Conservation (phyloP, 2,113 vertebrate genomes). For the Uropsilus gracilis region DNA sequence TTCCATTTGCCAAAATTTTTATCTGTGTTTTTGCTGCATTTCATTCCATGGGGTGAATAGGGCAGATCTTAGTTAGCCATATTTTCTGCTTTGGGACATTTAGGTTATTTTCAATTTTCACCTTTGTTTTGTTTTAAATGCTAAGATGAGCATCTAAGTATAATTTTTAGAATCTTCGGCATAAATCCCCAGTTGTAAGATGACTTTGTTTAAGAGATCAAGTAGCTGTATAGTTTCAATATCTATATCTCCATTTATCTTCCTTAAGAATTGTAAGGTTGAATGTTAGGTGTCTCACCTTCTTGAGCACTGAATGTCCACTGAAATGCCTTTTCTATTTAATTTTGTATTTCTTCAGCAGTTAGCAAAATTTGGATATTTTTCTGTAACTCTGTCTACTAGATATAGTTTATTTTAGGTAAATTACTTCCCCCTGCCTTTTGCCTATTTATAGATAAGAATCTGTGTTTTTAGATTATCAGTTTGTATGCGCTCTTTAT, state of each 20-base stretch:
- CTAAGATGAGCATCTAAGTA: neutral
- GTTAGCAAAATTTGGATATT: neutral
- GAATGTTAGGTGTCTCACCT: neutral
- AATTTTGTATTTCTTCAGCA: neutral
- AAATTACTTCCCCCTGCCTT: neutral
- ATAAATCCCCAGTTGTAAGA: neutral
- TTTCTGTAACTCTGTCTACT: neutral
- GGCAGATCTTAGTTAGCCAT: neutral
- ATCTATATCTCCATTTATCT: neutral
- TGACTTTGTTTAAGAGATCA: slow-evolving; percentile 6
- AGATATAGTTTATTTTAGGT: neutral
- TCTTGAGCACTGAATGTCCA: neutral
- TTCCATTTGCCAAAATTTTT: neutral
- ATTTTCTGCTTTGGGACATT: neutral
- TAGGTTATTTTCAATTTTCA: neutral
- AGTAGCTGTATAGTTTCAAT: neutral
- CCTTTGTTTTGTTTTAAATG: neutral
- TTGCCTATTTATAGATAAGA: neutral
- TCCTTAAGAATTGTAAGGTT: neutral
- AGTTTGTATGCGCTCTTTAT: neutral
- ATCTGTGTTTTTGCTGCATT: too few relatives aligned
- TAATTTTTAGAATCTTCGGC: neutral
- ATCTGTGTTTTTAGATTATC: neutral
- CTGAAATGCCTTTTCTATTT: neutral
- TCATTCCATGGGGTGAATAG: neutral